Evolutionary conservation across 2,797 vertebrate genomes (phyloP).

Genomic region (Arnoldichthys spilopterus): DNA sequence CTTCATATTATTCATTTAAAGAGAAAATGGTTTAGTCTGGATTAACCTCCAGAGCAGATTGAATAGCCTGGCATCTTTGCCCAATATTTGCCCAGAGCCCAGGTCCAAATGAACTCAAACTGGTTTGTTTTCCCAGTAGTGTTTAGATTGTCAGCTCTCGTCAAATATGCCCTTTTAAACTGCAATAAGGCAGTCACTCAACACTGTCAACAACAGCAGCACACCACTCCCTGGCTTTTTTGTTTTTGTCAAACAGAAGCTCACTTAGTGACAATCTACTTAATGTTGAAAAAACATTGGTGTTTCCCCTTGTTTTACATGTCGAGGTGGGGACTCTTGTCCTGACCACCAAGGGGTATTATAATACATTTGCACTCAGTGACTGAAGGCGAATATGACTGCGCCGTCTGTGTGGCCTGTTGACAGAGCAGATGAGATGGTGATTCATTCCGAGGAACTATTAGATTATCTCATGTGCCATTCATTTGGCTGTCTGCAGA

Average conservation of each 20-base stretch:
- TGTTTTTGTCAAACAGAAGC: slow-evolving; percentile 7
- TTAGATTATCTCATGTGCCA: slow-evolving; percentile 57
- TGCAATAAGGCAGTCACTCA: slow-evolving; percentile 5
- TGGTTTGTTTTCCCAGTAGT: slow-evolving; percentile 15
- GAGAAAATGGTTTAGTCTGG: not conserved
- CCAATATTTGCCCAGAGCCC: slow-evolving; percentile 23
- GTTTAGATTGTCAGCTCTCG: slow-evolving; percentile 15
- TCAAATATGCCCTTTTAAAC: slow-evolving; percentile 16
- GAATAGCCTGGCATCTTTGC: not conserved
- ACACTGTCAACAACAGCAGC: slow-evolving; percentile 12
- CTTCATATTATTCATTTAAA: not conserved
- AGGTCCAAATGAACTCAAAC: slow-evolving; percentile 13
- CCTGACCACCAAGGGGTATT: slow-evolving; percentile 27
- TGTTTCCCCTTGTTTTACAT: not conserved
- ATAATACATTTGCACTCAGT: slow-evolving; percentile 44
- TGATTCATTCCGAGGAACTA: slow-evolving; percentile 58
- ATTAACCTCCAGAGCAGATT: slow-evolving; percentile 18
- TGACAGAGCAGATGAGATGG: slow-evolving; percentile 55
- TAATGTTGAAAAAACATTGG: not conserved
- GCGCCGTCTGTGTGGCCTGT: slow-evolving; percentile 51
- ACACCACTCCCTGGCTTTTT: not conserved
- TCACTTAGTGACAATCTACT: not conserved
- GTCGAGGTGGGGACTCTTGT: slow-evolving; percentile 10
- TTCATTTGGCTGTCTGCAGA: slow-evolving; percentile 59
- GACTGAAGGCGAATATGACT: slow-evolving; percentile 53